phyloP scores from a whole-genome alignment of 2,113 vertebrate species.

The Scophthalmus maximus region DNA sequence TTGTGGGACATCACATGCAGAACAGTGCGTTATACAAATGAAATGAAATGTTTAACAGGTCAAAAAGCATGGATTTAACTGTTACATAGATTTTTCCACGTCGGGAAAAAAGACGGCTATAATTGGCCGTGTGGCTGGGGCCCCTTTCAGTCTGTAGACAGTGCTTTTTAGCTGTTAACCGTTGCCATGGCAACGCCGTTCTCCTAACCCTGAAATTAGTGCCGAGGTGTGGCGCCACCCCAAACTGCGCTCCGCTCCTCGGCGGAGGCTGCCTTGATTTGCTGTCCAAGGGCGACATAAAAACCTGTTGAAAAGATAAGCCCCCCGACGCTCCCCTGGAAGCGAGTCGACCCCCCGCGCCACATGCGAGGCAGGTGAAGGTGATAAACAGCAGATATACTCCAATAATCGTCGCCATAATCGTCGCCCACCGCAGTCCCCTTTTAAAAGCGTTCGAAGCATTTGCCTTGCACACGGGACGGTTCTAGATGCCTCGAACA shows the following conservation, averaged over 20 bases:
- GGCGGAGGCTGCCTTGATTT: conserved; percentile 61
- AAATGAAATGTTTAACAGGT: conserved; percentile 32
- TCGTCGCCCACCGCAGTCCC: conserved; percentile 49
- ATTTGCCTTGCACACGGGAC: conserved; percentile 58
- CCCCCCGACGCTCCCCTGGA: conserved; percentile 49
- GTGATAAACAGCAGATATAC: conserved; percentile 69
- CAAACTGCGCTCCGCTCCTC: conserved; percentile 74
- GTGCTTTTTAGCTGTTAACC: conserved; percentile 77
- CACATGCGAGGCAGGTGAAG: conserved; percentile 54
- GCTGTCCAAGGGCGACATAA: conserved; percentile 57
- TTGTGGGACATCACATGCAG: conserved; percentile 1
- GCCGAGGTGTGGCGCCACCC: conserved; percentile 82
- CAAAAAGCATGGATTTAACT: conserved; percentile 37
- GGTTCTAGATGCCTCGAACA: conserved; percentile 72
- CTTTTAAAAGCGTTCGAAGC: conserved; percentile 64
- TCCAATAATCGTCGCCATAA: conserved; percentile 60
- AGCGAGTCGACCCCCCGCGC: conserved; percentile 36
- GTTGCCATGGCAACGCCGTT: conserved; percentile 80
- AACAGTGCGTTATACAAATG: conserved; percentile 19
- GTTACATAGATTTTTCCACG: conserved; percentile 34
- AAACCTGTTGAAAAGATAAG: conserved; percentile 77
- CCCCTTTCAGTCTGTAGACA: conserved; percentile 76
- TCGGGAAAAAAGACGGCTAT: conserved; percentile 42
- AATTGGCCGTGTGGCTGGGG: conserved; percentile 63
- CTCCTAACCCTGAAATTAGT: conserved; percentile 86